Evolutionary conservation across 2,888 invertebrate genomes (phyloP).

Genomic region (Aproaerema taeniolella): DNA sequence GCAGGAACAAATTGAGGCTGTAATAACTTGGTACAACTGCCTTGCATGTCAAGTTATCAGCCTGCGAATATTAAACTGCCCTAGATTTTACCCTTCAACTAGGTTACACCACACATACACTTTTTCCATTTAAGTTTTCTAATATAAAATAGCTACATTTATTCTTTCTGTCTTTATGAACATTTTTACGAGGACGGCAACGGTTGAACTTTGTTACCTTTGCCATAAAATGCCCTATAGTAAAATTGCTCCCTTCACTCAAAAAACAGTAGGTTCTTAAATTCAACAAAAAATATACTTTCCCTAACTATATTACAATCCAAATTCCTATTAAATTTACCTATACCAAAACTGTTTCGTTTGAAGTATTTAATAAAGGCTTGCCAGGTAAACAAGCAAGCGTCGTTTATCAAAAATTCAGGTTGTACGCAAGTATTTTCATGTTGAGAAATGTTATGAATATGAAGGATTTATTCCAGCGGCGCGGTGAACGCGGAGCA

Average conservation of each 20-base stretch:
- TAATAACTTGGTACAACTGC: not conserved
- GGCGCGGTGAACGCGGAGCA: constrained; percentile 22
- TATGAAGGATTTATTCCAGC: constrained; percentile 35
- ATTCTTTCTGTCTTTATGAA: constrained; percentile 8
- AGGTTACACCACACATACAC: too few relatives aligned
- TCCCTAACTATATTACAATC: too few relatives aligned
- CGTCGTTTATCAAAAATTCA: not conserved
- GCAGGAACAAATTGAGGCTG: not conserved
- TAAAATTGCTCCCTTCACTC: constrained; percentile 6
- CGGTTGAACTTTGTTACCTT: constrained; percentile 8
- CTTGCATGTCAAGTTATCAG: too few relatives aligned
- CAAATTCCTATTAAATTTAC: too few relatives aligned
- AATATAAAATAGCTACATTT: too few relatives aligned
- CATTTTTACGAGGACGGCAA: constrained; percentile 4
- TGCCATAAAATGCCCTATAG: constrained; percentile 7
- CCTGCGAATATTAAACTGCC: too few relatives aligned
- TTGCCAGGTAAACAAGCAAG: not conserved
- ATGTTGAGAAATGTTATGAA: constrained; percentile 27
- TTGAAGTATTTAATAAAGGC: not conserved
- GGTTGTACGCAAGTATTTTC: too few relatives aligned
- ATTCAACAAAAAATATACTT: too few relatives aligned
- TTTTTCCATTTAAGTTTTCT: constrained; percentile 4
- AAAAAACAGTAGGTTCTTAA: too few relatives aligned
- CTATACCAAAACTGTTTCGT: too few relatives aligned
- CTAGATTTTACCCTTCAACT: too few relatives aligned